Percentiles rank a stretch among this genome's conserved stretches.
Evolutionary conservation across 2,888 invertebrate genomes (phyloP).

Genomic region (Eurytoma californica): DNA sequence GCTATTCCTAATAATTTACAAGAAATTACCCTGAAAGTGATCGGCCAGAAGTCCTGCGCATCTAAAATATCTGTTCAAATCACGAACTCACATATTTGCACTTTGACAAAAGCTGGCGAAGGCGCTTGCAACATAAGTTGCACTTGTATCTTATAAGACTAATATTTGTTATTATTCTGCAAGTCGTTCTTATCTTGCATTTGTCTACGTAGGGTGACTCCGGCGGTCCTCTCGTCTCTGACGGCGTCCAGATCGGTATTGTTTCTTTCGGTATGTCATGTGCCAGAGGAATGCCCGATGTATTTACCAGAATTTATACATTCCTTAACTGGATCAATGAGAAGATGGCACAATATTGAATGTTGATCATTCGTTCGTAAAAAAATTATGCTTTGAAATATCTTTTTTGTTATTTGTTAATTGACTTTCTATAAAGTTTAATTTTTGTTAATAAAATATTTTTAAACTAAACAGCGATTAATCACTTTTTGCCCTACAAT

Average conservation of each 20-base stretch:
- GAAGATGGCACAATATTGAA: conserved; percentile 5
- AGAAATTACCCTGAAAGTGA: conserved; percentile 52
- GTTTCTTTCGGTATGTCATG: conserved; percentile 46
- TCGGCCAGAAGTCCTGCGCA: conserved; percentile 52
- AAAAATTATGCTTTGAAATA: too few relatives aligned
- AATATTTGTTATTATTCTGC: neutral
- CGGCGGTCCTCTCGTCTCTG: conserved; percentile 46
- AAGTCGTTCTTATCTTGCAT: neutral
- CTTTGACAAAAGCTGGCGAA: conserved; percentile 66
- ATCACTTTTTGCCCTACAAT: too few relatives aligned
- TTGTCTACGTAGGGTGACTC: conserved; percentile 40
- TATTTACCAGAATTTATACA: conserved; percentile 42
- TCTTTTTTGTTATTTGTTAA: too few relatives aligned
- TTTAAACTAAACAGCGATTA: too few relatives aligned
- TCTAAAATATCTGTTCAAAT: conserved; percentile 27
- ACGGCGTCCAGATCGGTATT: conserved; percentile 46
- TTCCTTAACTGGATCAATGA: conserved; percentile 48
- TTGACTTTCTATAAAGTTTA: too few relatives aligned
- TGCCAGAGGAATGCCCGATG: conserved; percentile 46
- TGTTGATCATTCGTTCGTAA: neutral
- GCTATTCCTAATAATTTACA: conserved; percentile 47
- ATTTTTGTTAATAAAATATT: too few relatives aligned
- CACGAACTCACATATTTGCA: conserved; percentile 64
- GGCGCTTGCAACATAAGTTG: conserved; percentile 69
- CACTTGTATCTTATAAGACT: neutral